These are phyloP conservation scores for Prenolepis imparis DNA, from an alignment of 2,888 invertebrate genomes.

Conservation along the genomic window DNA sequence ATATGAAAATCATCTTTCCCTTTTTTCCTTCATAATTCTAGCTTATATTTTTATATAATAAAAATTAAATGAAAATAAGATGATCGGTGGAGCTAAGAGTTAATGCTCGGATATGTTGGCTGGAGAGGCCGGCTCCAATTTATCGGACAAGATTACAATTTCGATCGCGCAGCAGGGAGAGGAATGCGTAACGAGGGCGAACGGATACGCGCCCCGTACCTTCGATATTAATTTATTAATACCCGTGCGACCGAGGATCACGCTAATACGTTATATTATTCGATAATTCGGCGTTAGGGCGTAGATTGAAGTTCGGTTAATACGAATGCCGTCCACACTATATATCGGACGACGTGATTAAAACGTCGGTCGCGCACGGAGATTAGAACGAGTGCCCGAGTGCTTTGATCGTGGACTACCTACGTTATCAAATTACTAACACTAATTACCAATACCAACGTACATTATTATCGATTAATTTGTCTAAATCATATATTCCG, in stretches of 20 bases:
- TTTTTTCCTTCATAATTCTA: background rate
- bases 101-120: slow-evolving; percentile 10
- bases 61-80: slow-evolving; percentile 33
- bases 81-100: slow-evolving; percentile 27
- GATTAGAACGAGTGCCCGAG: slow-evolving; percentile 55
- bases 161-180: slow-evolving; percentile 43
- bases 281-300: slow-evolving; percentile 56
- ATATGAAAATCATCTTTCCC: background rate
- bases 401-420: slow-evolving; percentile 50
- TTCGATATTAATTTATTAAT: slow-evolving; percentile 57
- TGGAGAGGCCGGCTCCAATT: slow-evolving; percentile 28
- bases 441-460: slow-evolving; percentile 37
- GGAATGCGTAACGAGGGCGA: slow-evolving; percentile 52
- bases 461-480: slow-evolving; percentile 46
- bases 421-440: slow-evolving; percentile 48
- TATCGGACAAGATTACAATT: slow-evolving; percentile 54
- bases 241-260: slow-evolving; percentile 55
- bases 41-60: slow-evolving; percentile 25
- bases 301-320: slow-evolving; percentile 56
- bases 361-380: slow-evolving; percentile 52
- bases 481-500: slow-evolving; percentile 33
- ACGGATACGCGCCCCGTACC: slow-evolving; percentile 46
- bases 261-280: slow-evolving; percentile 57
- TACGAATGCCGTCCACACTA: slow-evolving; percentile 50
- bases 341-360: slow-evolving; percentile 52